Percentiles rank a stretch among this genome's conserved stretches.
These are phyloP conservation scores for Phaetusa simplex DNA, from an alignment of 2,113 vertebrate genomes.

Conservation along the genomic window DNA sequence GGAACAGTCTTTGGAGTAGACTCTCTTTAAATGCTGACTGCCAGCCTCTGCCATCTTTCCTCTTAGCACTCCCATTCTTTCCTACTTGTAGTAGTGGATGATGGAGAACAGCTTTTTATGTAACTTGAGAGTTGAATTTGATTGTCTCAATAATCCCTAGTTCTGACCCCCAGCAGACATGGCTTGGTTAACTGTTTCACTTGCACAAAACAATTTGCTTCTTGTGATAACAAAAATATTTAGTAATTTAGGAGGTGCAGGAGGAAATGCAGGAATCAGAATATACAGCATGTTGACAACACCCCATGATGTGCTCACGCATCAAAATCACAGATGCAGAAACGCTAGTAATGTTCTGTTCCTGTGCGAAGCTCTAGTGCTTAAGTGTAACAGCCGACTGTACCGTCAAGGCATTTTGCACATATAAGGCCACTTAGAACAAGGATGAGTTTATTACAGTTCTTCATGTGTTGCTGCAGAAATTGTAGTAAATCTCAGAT, in stretches of 20 bases:
- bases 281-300: fast-evolving
- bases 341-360: not conserved
- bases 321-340: not conserved
- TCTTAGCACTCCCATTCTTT: not conserved
- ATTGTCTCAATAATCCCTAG: not conserved
- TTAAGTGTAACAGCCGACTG: not conserved
- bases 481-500: not conserved
- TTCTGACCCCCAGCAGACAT: not conserved
- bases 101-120: not conserved
- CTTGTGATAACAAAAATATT: not conserved
- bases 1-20: not conserved
- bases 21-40: not conserved
- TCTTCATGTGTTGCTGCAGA: not conserved
- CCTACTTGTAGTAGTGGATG: not conserved
- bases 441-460: not conserved
- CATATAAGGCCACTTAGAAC: not conserved
- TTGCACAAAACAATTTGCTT: not conserved
- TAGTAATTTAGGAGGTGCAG: not conserved
- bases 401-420: not conserved
- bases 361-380: not conserved
- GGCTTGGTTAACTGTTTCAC: not conserved
- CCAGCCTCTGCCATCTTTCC: not conserved
- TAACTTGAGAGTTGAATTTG: not conserved
- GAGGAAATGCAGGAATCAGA: not conserved
- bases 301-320: not conserved